phyloP scores from a whole-genome alignment of 2,888 invertebrate species.

The Margaritifera margaritifera region DNA sequence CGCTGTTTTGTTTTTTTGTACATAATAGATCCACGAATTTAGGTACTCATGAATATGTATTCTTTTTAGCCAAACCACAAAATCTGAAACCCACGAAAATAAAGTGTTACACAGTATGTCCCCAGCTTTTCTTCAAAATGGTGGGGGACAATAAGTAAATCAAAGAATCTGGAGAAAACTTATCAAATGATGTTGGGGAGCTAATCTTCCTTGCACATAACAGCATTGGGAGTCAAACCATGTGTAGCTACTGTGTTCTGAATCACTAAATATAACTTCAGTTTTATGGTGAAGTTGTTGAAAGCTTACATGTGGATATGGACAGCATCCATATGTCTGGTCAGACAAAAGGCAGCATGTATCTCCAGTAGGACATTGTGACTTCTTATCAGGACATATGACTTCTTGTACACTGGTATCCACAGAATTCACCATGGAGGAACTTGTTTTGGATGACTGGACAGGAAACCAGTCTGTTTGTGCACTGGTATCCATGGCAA shows the following conservation, averaged over 20 bases:
- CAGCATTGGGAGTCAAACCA: too few relatives aligned
- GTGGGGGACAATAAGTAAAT: too few relatives aligned
- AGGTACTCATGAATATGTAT: too few relatives aligned
- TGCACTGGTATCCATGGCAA: slow-evolving; percentile 10
- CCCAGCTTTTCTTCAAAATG: too few relatives aligned
- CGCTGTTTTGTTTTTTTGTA: too few relatives aligned
- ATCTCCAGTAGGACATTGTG: slow-evolving; percentile 42
- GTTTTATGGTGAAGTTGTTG: background rate
- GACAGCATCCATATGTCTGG: slow-evolving; percentile 67
- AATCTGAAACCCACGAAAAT: too few relatives aligned
- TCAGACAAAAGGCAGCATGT: slow-evolving; percentile 61
- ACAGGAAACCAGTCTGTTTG: background rate
- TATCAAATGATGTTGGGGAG: too few relatives aligned
- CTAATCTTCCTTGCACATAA: too few relatives aligned
- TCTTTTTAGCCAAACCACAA: too few relatives aligned
- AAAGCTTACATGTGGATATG: slow-evolving; percentile 53
- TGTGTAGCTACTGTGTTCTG: background rate
- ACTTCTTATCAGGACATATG: slow-evolving; percentile 33
- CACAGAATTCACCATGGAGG: background rate
- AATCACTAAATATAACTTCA: background rate
- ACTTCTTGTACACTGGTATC: slow-evolving; percentile 8
- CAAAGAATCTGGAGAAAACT: too few relatives aligned
- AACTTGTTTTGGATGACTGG: background rate
- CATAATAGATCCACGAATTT: too few relatives aligned
- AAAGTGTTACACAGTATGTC: too few relatives aligned